phyloP scores from a whole-genome alignment of 2,797 vertebrate species.

The Danio kyathit region DNA sequence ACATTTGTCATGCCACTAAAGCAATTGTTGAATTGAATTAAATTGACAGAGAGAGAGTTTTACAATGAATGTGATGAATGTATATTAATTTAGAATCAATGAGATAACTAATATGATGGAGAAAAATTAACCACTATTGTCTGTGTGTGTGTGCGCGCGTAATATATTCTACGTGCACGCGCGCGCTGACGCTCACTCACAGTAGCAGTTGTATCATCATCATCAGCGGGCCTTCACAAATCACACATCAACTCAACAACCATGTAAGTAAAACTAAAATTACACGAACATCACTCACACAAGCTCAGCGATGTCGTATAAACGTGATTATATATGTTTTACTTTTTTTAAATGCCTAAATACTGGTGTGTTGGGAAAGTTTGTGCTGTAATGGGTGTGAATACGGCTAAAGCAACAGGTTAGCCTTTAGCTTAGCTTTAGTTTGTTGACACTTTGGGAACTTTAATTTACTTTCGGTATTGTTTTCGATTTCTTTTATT shows the following conservation, averaged over 20 bases:
- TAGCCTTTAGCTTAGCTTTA: constrained; percentile 21
- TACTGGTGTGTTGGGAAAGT: background rate
- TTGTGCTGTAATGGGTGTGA: constrained; percentile 10
- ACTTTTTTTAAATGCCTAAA: background rate
- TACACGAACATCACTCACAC: background rate
- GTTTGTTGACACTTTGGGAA: background rate
- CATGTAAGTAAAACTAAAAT: constrained; percentile 25
- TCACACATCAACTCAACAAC: background rate
- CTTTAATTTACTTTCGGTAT: background rate
- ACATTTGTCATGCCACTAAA: too few species aligned
- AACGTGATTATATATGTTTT: too few species aligned
- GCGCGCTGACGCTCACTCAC: background rate
- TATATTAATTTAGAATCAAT: too few species aligned
- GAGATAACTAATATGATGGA: too few species aligned
- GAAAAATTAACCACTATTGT: too few species aligned
- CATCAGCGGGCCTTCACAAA: background rate
- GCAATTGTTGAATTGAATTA: too few species aligned
- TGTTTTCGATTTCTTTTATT: background rate
- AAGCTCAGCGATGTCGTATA: background rate
- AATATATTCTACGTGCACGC: too few species aligned
- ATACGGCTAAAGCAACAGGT: constrained; percentile 34
- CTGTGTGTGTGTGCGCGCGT: too few species aligned
- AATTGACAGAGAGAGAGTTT: too few species aligned
- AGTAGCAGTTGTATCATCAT: background rate
- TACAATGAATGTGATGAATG: too few species aligned